Evolutionary conservation across 2,797 vertebrate species (phyloP).

Genomic region (Austrolebias charrua): DNA sequence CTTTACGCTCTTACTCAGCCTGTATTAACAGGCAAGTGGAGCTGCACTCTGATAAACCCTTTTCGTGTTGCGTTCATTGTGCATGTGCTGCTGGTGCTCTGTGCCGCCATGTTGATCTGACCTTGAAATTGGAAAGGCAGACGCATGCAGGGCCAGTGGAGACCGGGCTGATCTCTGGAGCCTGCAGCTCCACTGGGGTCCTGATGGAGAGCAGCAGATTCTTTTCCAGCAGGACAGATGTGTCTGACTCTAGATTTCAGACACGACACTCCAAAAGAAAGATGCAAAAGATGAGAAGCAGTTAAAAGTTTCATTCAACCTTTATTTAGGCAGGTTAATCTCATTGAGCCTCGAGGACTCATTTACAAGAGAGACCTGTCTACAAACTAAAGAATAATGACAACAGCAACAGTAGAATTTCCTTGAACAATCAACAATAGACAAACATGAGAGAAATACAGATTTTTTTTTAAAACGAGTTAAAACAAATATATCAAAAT

Average conservation of each 20-base stretch:
- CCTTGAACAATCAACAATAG: no score
- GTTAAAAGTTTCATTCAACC: conserved; percentile 40
- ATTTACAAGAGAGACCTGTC: no score
- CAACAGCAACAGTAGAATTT: no score
- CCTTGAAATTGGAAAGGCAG: conserved; percentile 64
- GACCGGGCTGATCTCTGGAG: conserved; percentile 65
- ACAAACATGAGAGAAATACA: no score
- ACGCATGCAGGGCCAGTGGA: conserved; percentile 38
- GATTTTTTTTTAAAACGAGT: no score
- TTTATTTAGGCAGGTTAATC: no score
- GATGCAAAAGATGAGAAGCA: conserved; percentile 25
- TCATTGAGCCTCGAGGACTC: no score
- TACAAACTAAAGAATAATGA: no score
- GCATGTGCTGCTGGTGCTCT: conserved; percentile 7
- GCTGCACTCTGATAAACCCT: conserved; percentile 48
- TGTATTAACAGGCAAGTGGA: conserved; percentile 48
- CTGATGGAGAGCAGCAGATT: conserved; percentile 59
- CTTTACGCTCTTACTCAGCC: conserved; percentile 58
- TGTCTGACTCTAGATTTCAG: conserved; percentile 18
- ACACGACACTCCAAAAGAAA: conserved; percentile 16
- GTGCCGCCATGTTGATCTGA: conserved; percentile 46
- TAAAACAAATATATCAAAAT: no score
- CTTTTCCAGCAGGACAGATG: conserved; percentile 53
- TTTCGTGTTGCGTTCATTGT: conserved; percentile 44
- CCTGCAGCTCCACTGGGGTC: conserved; percentile 60